Conservation (phyloP, 1,140 invertebrate genomes). For the Magallana gigas region DNA sequence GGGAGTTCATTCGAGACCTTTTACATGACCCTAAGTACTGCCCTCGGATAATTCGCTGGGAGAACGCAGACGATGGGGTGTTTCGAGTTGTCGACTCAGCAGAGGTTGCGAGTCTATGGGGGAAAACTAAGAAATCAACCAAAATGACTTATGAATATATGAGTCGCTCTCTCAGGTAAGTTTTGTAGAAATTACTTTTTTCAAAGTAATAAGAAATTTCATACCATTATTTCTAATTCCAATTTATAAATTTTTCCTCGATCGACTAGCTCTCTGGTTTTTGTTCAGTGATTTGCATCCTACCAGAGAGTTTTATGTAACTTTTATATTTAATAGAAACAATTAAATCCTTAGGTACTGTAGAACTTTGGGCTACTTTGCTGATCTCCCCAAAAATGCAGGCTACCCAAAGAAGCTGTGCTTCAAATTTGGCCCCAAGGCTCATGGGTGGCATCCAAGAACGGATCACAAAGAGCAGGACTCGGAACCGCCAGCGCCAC, state of each 20-base stretch:
- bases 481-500: neutral
- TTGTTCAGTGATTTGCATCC: neutral
- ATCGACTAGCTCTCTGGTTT: neutral
- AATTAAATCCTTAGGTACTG: slow-evolving; percentile 78
- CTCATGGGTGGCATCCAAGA: slow-evolving; percentile 64
- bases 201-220: too few species aligned
- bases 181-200: neutral
- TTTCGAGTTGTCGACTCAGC: slow-evolving; percentile 94
- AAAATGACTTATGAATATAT: slow-evolving; percentile 97
- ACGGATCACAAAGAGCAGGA: neutral
- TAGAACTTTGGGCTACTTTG: slow-evolving; percentile 79
- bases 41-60: slow-evolving; percentile 86
- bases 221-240: too few species aligned
- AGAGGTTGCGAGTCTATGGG: slow-evolving; percentile 93
- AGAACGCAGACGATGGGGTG: slow-evolving; percentile 89
- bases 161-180: slow-evolving; percentile 92
- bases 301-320: neutral
- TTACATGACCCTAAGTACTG: slow-evolving; percentile 64
- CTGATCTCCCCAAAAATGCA: slow-evolving; percentile 80
- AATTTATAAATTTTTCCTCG: too few species aligned
- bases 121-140: slow-evolving; percentile 86
- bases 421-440: slow-evolving; percentile 80
- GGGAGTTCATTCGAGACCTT: slow-evolving; percentile 76
- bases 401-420: slow-evolving; percentile 81
- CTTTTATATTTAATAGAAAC: slow-evolving; percentile 1